Evolutionary conservation across 2,797 vertebrate genomes (phyloP).

Genomic region (Mus minutoides): DNA sequence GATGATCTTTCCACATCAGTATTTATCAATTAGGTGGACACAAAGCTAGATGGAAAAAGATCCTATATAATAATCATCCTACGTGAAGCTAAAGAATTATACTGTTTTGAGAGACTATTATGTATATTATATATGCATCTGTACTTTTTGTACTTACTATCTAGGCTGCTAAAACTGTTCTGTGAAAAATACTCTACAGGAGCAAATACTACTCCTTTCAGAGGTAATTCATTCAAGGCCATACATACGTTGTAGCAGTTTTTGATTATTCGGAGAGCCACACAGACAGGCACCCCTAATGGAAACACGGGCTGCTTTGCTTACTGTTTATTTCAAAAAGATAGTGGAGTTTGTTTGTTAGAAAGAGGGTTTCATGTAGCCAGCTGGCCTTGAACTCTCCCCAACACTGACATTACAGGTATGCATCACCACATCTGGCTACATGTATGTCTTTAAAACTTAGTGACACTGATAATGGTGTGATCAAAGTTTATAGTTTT

Average conservation of each 20-base stretch:
- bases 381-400: not conserved
- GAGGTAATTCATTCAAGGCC: not conserved
- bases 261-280: slow-evolving; percentile 13
- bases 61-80: not conserved
- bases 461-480: slow-evolving; percentile 17
- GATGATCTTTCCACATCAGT: slow-evolving; percentile 7
- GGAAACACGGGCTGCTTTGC: slow-evolving; percentile 40
- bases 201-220: slow-evolving; percentile 48
- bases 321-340: slow-evolving; percentile 48
- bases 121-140: not conserved
- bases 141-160: not conserved
- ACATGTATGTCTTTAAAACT: not conserved
- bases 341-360: not conserved
- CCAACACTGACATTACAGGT: not conserved
- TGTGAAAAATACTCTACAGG: not conserved
- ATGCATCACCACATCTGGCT: not conserved
- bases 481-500: not conserved
- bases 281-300: not conserved
- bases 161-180: slow-evolving; percentile 12
- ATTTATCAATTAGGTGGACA: slow-evolving; percentile 4
- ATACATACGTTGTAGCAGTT: not conserved
- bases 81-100: not conserved
- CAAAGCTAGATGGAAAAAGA: slow-evolving; percentile 26
- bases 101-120: slow-evolving; percentile 28
- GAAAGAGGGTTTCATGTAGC: not conserved